Percentiles rank a stretch among this genome's conserved stretches.
phyloP scores from a whole-genome alignment of 2,888 invertebrate genomes.

The Nomada ruficornis region DNA sequence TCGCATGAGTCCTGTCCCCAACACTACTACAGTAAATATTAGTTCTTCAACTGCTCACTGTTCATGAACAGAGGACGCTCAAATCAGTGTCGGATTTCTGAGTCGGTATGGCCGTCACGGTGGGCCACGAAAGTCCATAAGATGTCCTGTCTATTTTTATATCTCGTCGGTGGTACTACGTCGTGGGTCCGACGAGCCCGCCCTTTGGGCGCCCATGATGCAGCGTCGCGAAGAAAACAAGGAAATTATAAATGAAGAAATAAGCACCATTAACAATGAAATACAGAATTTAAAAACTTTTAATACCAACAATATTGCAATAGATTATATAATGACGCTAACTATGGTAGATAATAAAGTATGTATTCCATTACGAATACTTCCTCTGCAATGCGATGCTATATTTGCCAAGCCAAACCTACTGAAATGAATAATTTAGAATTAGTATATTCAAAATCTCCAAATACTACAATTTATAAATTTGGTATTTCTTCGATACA shows the following conservation, averaged over 20 bases:
- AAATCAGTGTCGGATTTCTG: too few relatives aligned
- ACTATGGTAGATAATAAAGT: constrained; percentile 13
- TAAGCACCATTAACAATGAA: constrained; percentile 12
- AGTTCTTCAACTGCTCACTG: too few relatives aligned
- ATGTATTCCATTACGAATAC: not conserved
- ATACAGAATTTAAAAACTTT: constrained; percentile 6
- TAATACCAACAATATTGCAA: constrained; percentile 8
- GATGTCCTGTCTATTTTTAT: too few relatives aligned
- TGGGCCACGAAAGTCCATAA: too few relatives aligned
- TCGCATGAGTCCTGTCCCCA: too few relatives aligned
- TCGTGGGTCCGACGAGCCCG: too few relatives aligned
- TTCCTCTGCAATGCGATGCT: constrained; percentile 3
- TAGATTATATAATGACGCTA: not conserved
- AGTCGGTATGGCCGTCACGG: too few relatives aligned
- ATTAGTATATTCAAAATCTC: not conserved
- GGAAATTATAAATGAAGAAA: constrained; percentile 5
- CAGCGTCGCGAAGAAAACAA: not conserved
- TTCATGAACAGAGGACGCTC: too few relatives aligned
- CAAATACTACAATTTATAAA: not conserved
- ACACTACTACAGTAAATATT: too few relatives aligned
- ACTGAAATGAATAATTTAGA: not conserved
- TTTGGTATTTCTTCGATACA: not conserved
- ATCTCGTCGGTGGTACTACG: too few relatives aligned
- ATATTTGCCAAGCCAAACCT: not conserved
- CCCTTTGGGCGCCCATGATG: too few relatives aligned